These are phyloP conservation scores for Trochalopteron elliotii DNA, from an alignment of 2,113 vertebrate genomes.

Conservation along the genomic window DNA sequence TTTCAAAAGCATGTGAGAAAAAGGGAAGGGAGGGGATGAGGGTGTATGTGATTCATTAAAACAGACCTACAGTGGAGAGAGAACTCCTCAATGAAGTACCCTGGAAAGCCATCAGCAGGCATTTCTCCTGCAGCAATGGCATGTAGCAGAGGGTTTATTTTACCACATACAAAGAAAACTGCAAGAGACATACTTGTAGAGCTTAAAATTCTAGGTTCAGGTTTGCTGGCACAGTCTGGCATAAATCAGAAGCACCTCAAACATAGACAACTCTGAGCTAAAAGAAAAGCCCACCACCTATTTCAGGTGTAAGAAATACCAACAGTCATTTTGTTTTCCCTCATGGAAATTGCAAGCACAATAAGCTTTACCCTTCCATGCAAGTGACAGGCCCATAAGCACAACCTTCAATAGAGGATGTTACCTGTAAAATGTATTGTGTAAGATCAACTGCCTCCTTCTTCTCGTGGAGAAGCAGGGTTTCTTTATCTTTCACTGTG, in stretches of 20 bases:
- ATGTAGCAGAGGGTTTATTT: neutral
- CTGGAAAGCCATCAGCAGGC: neutral
- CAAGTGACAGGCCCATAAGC: neutral
- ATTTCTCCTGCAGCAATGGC: neutral
- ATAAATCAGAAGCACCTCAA: neutral
- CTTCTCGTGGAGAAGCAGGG: constrained; percentile 84
- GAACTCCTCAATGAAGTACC: neutral
- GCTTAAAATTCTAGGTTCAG: neutral
- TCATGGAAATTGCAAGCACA: neutral
- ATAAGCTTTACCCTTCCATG: neutral
- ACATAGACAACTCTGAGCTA: neutral
- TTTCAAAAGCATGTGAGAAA: constrained; percentile 22
- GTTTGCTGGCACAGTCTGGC: neutral
- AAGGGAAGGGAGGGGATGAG: neutral
- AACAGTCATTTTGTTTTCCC: neutral
- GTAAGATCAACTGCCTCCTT: constrained; percentile 91
- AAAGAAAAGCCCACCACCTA: neutral
- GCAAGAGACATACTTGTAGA: neutral
- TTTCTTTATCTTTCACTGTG: constrained; percentile 77
- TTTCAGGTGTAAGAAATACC: neutral
- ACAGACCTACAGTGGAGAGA: neutral
- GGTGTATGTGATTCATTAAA: neutral
- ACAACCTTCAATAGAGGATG: neutral
- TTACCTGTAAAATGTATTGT: constrained; percentile 88
- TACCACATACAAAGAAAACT: neutral